Base-by-base conservation (phyloP, 2,113 vertebrate genomes). In the Dromaius novaehollandiae region DNA sequence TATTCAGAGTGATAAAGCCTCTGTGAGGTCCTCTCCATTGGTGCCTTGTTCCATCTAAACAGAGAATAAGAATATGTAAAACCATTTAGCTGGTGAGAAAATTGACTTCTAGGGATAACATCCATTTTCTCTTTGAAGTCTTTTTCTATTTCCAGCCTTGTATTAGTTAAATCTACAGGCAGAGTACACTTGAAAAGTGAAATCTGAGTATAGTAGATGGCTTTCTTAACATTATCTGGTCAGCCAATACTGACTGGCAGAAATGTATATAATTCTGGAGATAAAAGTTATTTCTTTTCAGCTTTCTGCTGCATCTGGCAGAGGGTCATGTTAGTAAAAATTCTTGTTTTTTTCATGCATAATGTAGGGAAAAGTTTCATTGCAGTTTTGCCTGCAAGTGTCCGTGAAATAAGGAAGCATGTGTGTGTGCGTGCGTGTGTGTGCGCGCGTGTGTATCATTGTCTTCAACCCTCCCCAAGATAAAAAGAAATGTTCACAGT, bases 371-470 rank as follows among this genome's bases (percentile, higher is more conserved):
- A 81, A 46, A 90, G 38, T 5, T 40, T 56, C 60, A 9, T 56
- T 66, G 30, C 40, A 63, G 53, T 7, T 81, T 88, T 75, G 8
- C 28, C 5, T 2, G 0, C 0, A 4, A 44, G 5, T 22, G 34
- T 42, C 42, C 25, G 0, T 17, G 7, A n/a, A 13, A 6, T 53
- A 63, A 95, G 73, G 55, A 53, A 69, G 4, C 2, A 0, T 14
- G 20, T 5, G 19, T 32, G 34, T n/a, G 36, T 20, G 18, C n/a
- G 16, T 11, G 9, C n/a, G 28, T 9, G 42, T 48, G 12, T 51
- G 36, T 42, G 4, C 26, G 42, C 0, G 0, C 3, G 5, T 48
- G 26, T n/a, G 36, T 7, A 40, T 6, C 7, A 3, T 9, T 61
- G 4, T 38, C 13, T 75, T n/a, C 10, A 11, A 17, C 20, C 9